Percentiles rank a stretch among this genome's conserved stretches.
Evolutionary conservation across 2,888 invertebrate species (phyloP).

Genomic region (Liopterus haemorrhoidalis): DNA sequence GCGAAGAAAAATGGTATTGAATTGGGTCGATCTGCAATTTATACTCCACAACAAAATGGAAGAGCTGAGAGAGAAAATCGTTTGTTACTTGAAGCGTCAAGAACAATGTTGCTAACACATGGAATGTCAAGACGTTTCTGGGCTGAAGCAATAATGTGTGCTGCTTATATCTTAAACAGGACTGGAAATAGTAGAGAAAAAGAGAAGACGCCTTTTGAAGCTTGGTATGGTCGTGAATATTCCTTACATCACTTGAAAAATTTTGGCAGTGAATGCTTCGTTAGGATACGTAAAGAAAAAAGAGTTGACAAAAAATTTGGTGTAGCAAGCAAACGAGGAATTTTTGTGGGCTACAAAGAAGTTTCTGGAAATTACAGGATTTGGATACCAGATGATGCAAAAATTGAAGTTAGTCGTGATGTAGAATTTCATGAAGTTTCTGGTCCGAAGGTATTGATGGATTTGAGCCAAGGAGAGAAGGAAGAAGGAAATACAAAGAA

Average conservation of each 20-base stretch:
- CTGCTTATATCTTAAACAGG: conserved; percentile 10
- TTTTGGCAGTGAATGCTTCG: too few species aligned
- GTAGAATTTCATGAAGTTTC: conserved; percentile 15
- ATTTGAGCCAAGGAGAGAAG: not conserved
- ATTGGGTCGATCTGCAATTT: too few species aligned
- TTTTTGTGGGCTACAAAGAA: conserved; percentile 22
- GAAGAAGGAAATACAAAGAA: not conserved
- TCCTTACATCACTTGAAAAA: too few species aligned
- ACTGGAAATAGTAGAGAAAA: not conserved
- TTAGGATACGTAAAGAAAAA: too few species aligned
- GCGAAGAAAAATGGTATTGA: too few species aligned
- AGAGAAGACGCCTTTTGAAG: too few species aligned
- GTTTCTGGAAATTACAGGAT: conserved; percentile 20
- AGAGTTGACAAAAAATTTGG: conserved; percentile 18
- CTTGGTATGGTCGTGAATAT: too few species aligned
- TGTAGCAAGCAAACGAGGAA: conserved; percentile 5
- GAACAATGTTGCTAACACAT: conserved; percentile 20
- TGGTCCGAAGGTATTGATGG: not conserved
- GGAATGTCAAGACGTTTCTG: conserved; percentile 18
- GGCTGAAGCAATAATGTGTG: conserved; percentile 20
- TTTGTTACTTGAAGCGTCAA: conserved; percentile 10
- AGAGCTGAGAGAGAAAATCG: conserved; percentile 19
- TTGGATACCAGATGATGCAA: conserved; percentile 6
- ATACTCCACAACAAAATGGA: too few species aligned
- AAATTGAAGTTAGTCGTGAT: conserved; percentile 21